Evolutionary conservation across 1,140 invertebrate species (phyloP), one percentile per base, ranked within the genome.

Genomic region (Centruroides sculpturatus): DNA sequence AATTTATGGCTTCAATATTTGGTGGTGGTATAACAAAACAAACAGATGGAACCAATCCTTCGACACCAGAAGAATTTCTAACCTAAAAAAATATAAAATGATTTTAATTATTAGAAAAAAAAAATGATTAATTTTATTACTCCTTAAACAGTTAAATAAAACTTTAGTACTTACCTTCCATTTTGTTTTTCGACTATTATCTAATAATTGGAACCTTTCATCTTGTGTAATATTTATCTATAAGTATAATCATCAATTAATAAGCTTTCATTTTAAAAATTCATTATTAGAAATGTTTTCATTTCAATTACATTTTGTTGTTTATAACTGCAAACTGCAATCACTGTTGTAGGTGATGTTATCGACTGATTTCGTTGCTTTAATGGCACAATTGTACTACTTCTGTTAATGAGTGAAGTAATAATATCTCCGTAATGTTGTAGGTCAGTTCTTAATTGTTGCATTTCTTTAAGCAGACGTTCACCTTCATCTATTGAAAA

Each of bases 401-500:
- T 85, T 57, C 83, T 80, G 35, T 87, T 83, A 11, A 84, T 82
- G 36, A 98, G 75, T 34, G 81, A 77, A 55, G 87, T 81, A n/a
- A 98, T 82, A 11, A 83, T 81, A 66, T 85, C 82, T 3, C 89
- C 87, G 69, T 92, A 91, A 36, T 82, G 81, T 71, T 92, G 89
- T 9, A 98, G 75, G 70, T 95, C 88, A 68, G 95, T 91, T 13
- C 90, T 79, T 50, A 96, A 72, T 54, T 88, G 86, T 76, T 94
- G 89, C 87, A 95, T 94, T 55, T 96, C 93, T 66, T 89, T 85
- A n/a, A 98, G 74, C 1, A 94, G 77, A 3, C 84, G 76, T 73
- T 98, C 93, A 8, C 93, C 93, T 69, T 94, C 89, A 72, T 98
- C 93, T 46, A 97, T 74, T 4, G 83, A 85, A 74, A 96, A 95